These are phyloP conservation scores for Sus scrofa DNA, from an alignment of 2,113 vertebrate genomes.

Conservation along the genomic window T2T-Sscrofa CM000813.6:127135501-127136000, in stretches of 20 bases:
- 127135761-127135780: background rate
- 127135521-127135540: background rate
- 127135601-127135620: background rate
- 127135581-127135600: background rate
- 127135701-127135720: background rate
- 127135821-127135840: too few relatives aligned
- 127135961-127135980: too few relatives aligned
- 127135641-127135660: background rate
- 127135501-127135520: background rate
- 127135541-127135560: background rate
- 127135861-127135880: too few relatives aligned
- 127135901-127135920: too few relatives aligned
- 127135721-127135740: background rate
- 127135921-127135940: too few relatives aligned
- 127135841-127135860: too few relatives aligned
- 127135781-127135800: background rate
- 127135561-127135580: background rate
- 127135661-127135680: background rate
- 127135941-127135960: too few relatives aligned
- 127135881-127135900: too few relatives aligned
- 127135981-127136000: too few relatives aligned
- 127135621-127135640: background rate
- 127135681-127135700: background rate
- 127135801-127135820: background rate
- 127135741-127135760: background rate